Evolutionary conservation across 2,113 vertebrate species (phyloP).

Genomic region (Antidorcas marsupialis): DNA sequence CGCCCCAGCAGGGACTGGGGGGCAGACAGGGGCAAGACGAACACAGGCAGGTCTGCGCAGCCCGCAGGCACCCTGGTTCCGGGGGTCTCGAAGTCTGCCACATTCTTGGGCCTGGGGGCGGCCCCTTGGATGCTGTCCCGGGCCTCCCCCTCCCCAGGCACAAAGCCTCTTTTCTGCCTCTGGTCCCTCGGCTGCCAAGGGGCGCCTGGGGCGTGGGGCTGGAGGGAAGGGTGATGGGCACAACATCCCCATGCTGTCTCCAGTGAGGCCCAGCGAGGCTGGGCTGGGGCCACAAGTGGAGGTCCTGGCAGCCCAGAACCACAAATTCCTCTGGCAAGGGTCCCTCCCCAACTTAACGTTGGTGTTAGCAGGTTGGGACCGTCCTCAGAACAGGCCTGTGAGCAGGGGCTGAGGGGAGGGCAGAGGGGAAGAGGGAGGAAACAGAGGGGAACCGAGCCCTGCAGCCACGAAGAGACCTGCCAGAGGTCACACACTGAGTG

Average conservation of each 20-base stretch:
- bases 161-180: conserved; percentile 78
- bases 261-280: not conserved
- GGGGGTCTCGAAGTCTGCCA: conserved; percentile 20
- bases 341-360: not conserved
- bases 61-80: not conserved
- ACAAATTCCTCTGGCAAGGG: not conserved
- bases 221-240: not conserved
- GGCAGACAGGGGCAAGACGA: not conserved
- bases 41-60: not conserved
- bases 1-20: not conserved
- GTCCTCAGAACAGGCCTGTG: not conserved
- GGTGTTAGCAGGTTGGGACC: not conserved
- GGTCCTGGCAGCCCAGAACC: not conserved
- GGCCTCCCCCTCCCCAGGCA: conserved; percentile 60
- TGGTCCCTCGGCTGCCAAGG: conserved; percentile 45
- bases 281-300: conserved; percentile 40
- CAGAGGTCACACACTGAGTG: not conserved
- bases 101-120: conserved; percentile 55
- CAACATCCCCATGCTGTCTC: conserved; percentile 7
- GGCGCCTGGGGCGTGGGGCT: conserved; percentile 38
- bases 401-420: not conserved
- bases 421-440: not conserved
- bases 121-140: conserved; percentile 56
- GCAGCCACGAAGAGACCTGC: not conserved
- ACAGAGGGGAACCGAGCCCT: not conserved